These are phyloP conservation scores for Hemibagrus guttatus DNA, from an alignment of 2,797 vertebrate genomes.

Conservation along the genomic window DNA sequence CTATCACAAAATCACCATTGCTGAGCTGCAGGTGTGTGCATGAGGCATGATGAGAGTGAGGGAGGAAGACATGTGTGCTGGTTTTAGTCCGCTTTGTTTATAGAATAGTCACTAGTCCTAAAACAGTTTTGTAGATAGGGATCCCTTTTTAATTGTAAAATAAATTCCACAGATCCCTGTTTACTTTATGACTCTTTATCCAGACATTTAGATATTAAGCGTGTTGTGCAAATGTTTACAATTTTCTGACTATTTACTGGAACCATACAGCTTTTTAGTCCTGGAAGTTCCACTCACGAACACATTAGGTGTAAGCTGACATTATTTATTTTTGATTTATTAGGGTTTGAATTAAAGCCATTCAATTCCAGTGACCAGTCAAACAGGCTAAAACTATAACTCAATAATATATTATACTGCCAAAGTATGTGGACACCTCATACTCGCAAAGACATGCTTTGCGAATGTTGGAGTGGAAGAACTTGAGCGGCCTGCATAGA, in stretches of 20 bases:
- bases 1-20: slow-evolving; percentile 90
- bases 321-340: background rate
- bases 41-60: slow-evolving; percentile 2
- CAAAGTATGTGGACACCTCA: background rate
- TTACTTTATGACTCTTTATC: background rate
- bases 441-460: background rate
- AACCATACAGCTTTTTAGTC: background rate
- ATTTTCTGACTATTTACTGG: background rate
- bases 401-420: too few relatives aligned
- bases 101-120: background rate
- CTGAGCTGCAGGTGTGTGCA: slow-evolving; percentile 83
- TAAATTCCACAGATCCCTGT: background rate
- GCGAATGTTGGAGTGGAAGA: background rate
- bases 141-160: background rate
- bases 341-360: background rate
- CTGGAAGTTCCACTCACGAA: background rate
- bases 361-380: background rate
- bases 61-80: background rate
- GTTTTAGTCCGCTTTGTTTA: background rate
- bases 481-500: background rate
- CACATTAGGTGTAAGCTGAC: background rate
- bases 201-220: background rate
- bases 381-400: background rate
- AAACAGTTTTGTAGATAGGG: background rate
- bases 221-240: background rate